These are phyloP conservation scores for Pseudoips prasinana DNA, from an alignment of 2,888 invertebrate species.

Conservation along the genomic window DNA sequence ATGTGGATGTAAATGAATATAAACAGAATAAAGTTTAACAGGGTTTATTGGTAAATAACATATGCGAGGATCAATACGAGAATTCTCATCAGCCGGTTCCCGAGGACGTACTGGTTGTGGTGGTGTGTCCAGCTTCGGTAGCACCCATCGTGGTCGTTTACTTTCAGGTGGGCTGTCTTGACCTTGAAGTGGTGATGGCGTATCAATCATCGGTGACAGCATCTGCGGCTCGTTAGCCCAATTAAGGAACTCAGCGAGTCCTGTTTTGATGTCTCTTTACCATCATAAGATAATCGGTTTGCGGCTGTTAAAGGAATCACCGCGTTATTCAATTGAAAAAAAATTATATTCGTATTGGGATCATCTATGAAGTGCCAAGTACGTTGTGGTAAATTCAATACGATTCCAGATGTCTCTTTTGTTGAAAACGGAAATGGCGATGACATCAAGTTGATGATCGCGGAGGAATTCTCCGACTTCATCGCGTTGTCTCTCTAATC, in stretches of 20 bases:
- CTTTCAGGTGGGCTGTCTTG: background rate
- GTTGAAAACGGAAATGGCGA: background rate
- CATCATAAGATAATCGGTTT: background rate
- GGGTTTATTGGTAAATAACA: slow-evolving; percentile 1
- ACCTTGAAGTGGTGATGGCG: background rate
- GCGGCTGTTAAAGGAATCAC: background rate
- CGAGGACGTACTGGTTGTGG: background rate
- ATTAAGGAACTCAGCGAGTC: background rate
- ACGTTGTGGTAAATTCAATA: background rate
- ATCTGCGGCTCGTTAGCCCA: slow-evolving; percentile 1
- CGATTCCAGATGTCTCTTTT: background rate
- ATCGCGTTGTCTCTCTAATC: background rate
- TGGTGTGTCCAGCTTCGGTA: background rate
- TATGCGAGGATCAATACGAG: slow-evolving; percentile 2
- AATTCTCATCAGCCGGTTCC: slow-evolving; percentile 1
- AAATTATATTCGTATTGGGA: background rate
- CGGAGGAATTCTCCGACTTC: background rate
- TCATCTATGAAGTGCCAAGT: background rate
- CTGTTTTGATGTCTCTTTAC: background rate
- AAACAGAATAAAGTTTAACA: background rate
- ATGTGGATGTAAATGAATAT: slow-evolving; percentile 11
- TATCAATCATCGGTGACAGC: background rate
- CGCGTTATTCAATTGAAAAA: background rate
- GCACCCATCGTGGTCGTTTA: background rate
- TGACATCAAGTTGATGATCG: no score